Conservation (phyloP, 2,113 vertebrate species). For the Ranitomeya variabilis region DNA sequence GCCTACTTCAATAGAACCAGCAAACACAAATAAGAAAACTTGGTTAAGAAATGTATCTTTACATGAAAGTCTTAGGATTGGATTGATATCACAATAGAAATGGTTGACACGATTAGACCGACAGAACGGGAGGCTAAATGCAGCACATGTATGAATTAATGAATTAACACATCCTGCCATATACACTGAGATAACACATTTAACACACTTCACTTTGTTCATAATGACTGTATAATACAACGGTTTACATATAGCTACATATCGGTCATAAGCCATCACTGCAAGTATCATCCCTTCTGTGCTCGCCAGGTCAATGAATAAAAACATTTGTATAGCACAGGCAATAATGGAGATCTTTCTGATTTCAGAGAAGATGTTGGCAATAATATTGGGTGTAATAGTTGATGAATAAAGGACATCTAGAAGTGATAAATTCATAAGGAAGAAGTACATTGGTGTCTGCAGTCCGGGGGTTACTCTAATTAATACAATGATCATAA, state of each 20-base stretch:
- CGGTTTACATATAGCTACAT: conserved; percentile 41
- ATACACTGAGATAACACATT: not conserved
- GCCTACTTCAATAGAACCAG: conserved; percentile 18
- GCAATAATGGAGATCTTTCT: not conserved
- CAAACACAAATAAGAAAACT: not conserved
- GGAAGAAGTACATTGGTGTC: too few relatives aligned
- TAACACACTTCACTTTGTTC: not conserved
- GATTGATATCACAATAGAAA: conserved; percentile 35
- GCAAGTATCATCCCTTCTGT: conserved; percentile 25
- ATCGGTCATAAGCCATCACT: conserved; percentile 47
- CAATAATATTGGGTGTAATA: conserved; percentile 37
- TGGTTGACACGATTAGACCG: conserved; percentile 1
- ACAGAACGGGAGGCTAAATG: conserved; percentile 26
- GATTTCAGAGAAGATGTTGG: not conserved
- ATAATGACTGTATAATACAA: conserved; percentile 22
- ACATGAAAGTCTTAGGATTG: conserved; percentile 26
- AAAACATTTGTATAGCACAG: conserved; percentile 45
- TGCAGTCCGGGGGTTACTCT: too few relatives aligned
- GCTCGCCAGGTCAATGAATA: not conserved
- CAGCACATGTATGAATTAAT: conserved; percentile 28
- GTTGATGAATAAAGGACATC: conserved; percentile 7
- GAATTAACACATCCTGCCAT: conserved; percentile 27
- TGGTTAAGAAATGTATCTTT: conserved; percentile 31
- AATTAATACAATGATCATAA: too few relatives aligned
- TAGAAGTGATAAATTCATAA: too few relatives aligned